Evolutionary conservation across 1,140 invertebrate genomes (phyloP).

Genomic region (Nasonia giraulti): DNA sequence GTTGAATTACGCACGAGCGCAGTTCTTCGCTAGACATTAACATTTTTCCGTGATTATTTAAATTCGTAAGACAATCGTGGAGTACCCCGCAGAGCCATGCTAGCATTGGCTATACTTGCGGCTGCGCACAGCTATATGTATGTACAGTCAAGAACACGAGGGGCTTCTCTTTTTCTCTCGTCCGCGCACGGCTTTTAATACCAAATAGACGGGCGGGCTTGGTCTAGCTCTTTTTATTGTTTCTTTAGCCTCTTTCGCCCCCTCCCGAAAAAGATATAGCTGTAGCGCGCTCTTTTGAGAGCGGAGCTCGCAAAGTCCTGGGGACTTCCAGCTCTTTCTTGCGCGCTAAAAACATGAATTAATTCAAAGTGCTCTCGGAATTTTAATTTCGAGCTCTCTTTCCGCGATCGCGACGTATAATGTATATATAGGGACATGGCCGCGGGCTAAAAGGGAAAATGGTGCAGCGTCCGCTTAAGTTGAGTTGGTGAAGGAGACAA

Average conservation of each 20-base stretch:
- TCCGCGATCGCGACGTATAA: no score
- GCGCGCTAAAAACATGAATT: not conserved
- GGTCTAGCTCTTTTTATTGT: not conserved
- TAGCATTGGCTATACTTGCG: not conserved
- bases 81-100: not conserved
- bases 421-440: no score
- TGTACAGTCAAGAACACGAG: no score
- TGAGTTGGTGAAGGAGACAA: no score
- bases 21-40: conserved; percentile 57
- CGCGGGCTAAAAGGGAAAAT: no score
- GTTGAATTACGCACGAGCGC: conserved; percentile 61
- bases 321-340: not conserved
- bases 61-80: conserved; percentile 66
- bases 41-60: conserved; percentile 70
- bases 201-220: not conserved
- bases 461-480: no score
- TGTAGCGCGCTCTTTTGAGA: no score
- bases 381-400: no score
- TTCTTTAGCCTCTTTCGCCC: not conserved
- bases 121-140: no score
- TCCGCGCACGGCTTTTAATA: conserved; percentile 5
- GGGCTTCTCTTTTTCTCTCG: not conserved
- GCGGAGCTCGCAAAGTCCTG: no score
- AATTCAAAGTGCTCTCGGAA: not conserved
- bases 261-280: no score